Base-by-base conservation (phyloP, 2,113 vertebrate genomes). In the Coreoperca whiteheadi region DNA sequence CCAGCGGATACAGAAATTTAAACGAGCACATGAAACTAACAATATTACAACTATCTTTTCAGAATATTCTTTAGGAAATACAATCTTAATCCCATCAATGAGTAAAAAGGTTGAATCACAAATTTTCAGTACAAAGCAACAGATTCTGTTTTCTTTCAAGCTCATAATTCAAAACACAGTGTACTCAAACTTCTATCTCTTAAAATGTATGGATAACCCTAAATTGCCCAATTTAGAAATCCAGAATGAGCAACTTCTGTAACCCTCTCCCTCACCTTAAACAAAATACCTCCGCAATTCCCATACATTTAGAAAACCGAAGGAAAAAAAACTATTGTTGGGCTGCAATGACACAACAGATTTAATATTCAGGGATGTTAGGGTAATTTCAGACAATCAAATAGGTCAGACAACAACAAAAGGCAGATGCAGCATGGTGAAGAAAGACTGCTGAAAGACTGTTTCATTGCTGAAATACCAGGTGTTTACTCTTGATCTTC, bases 401-500 rank as follows among this genome's bases (percentile, higher is more conserved):
- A 81, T 3, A 43, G 57, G 8, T 77, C 59, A 59, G 75, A 89
- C 50, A 80, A 67, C 46, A 73, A 66, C 74, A 74, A 18, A 73
- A 69, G 82, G 41, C 74, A 82, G 71, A 84, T 57, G 74, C 61
- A 28, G 48, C 20, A 0, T 4, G 51, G 50, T 37, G 70, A 37
- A 46, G 46, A 68, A 37, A 69, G 48, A 37, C 78, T 37, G 54
- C 34, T 15, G 68, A 65, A 82, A 64, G 79, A n/a, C 63, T 32
- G 70, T 77, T 84, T 53, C 64, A 66, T 63, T 8, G 16, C 80
- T 83, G 61, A 64, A 79, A 82, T 48, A 74, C 76, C 81, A 78
- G 64, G 81, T 88, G 87, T 92, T 92, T 87, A 82, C 73, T 86
- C 80, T 87, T 76, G 82, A 87, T 87, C 86, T 77, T 87, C 77